Conservation (phyloP, 2,797 vertebrate genomes). For the Delichon dasypus region DNA sequence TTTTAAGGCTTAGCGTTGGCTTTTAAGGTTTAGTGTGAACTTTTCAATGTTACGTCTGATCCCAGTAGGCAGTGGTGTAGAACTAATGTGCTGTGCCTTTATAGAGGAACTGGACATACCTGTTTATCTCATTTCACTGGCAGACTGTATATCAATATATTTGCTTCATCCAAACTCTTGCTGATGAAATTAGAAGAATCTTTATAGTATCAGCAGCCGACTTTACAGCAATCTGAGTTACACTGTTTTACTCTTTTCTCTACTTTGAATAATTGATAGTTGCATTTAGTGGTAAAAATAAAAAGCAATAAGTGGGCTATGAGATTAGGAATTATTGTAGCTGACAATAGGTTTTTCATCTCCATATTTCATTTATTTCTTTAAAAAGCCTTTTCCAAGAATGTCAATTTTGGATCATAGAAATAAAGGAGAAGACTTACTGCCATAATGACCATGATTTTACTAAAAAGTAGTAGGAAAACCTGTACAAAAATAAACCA, state of each 20-base stretch:
- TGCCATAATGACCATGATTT: background rate
- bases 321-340: background rate
- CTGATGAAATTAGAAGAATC: background rate
- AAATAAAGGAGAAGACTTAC: background rate
- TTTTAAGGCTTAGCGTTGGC: background rate
- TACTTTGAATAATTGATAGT: background rate
- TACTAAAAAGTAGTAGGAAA: background rate
- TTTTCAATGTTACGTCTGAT: background rate
- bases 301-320: background rate
- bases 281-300: background rate
- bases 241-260: background rate
- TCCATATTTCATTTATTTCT: background rate
- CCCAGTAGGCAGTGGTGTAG: background rate
- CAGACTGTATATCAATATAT: background rate
- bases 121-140: conserved; percentile 41
- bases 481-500: background rate
- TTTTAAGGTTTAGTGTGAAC: background rate
- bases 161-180: background rate
- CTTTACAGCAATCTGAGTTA: background rate
- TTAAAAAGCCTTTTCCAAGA: background rate
- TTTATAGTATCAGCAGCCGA: background rate
- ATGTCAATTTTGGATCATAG: background rate
- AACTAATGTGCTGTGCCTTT: background rate
- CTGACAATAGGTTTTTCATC: background rate
- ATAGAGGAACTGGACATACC: conserved; percentile 51